Percentiles rank a stretch among this genome's conserved stretches.
Evolutionary conservation across 2,113 vertebrate genomes (phyloP).

Genomic region (Scomber scombrus): DNA sequence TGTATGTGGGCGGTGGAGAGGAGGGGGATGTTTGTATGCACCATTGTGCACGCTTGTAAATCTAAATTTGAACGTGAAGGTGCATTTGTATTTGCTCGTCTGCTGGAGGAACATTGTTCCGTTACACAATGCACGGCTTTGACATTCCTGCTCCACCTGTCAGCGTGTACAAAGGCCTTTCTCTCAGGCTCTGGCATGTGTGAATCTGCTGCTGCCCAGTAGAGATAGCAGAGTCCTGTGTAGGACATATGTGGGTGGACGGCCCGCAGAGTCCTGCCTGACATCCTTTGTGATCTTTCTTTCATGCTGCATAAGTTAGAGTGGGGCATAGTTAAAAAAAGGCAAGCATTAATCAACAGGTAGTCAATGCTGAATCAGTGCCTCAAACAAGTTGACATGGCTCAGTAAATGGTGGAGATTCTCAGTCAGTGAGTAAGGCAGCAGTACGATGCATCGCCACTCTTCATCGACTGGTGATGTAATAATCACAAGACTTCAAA

Average conservation of each 20-base stretch:
- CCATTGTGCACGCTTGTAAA: slow-evolving; percentile 23
- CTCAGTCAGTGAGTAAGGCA: not conserved
- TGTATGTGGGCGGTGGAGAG: slow-evolving; percentile 38
- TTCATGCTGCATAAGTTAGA: slow-evolving; percentile 28
- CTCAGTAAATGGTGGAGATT: slow-evolving; percentile 8
- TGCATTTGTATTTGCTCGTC: slow-evolving; percentile 53
- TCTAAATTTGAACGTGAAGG: slow-evolving; percentile 66
- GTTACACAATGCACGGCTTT: slow-evolving; percentile 62
- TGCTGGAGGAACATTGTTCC: slow-evolving; percentile 62
- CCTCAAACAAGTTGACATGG: slow-evolving; percentile 27
- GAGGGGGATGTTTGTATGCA: slow-evolving; percentile 27
- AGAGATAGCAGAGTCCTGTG: slow-evolving; percentile 64
- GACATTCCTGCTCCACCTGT: slow-evolving; percentile 73
- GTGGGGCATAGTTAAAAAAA: slow-evolving; percentile 16
- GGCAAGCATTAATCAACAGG: not conserved
- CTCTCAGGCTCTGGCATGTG: slow-evolving; percentile 55
- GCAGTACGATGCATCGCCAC: not conserved
- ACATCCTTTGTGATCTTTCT: slow-evolving; percentile 45
- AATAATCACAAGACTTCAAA: not conserved
- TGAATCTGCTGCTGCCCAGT: slow-evolving; percentile 52
- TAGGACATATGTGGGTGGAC: slow-evolving; percentile 62
- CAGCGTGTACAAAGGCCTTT: slow-evolving; percentile 63
- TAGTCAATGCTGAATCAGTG: not conserved
- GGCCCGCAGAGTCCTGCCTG: slow-evolving; percentile 42
- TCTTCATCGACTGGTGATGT: not conserved